Percentiles rank a stretch among this genome's conserved stretches.
Evolutionary conservation across 2,797 vertebrate species (phyloP).

Genomic region (Lepus oiostolus): DNA sequence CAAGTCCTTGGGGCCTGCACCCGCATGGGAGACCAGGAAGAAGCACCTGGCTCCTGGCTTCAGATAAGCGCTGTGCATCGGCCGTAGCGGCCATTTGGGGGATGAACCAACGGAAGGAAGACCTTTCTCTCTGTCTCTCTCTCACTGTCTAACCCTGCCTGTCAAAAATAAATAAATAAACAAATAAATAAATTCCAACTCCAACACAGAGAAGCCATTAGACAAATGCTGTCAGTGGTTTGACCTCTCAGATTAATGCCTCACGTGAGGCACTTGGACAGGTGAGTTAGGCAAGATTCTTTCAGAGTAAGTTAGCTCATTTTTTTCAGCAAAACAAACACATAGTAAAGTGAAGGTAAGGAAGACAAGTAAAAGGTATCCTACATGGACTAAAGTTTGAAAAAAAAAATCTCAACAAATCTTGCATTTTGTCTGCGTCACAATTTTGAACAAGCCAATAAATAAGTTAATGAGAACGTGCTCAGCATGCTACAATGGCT

Average conservation of each 20-base stretch:
- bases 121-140: no score
- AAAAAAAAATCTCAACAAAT: neutral
- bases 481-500: slow-evolving; percentile 21
- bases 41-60: no score
- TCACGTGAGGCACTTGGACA: neutral
- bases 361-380: neutral
- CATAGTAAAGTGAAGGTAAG: neutral
- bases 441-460: slow-evolving; percentile 43
- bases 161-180: no score
- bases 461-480: neutral
- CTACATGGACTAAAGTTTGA: neutral
- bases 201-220: neutral
- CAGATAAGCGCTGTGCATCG: fast-evolving
- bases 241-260: neutral
- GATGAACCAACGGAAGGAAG: no score
- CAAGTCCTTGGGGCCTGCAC: no score
- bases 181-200: neutral
- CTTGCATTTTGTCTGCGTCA: neutral
- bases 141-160: no score
- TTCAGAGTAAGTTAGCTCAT: slow-evolving; percentile 15
- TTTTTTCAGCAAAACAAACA: slow-evolving; percentile 41
- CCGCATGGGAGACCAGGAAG: no score
- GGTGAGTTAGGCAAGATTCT: neutral
- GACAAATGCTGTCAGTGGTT: neutral
- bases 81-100: no score